Percentiles rank a stretch among this genome's conserved stretches.
These are phyloP conservation scores for Melipona beecheii DNA, from an alignment of 2,888 invertebrate species.

Conservation along the genomic window DNA sequence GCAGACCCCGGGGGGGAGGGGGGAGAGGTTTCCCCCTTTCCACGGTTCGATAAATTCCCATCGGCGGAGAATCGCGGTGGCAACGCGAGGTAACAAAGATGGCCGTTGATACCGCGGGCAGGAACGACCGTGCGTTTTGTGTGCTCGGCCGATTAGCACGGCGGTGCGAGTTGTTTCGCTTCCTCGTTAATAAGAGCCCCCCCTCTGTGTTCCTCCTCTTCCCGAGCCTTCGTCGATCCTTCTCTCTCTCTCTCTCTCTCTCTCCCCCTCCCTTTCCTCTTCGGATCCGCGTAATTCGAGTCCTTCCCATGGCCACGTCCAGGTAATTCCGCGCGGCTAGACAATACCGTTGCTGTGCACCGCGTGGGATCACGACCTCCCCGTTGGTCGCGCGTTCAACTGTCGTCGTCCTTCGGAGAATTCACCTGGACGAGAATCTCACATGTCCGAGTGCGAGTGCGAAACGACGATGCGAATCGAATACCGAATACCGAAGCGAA, in stretches of 20 bases:
- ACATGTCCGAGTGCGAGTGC: too few relatives aligned
- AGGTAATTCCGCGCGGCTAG: conserved; percentile 44
- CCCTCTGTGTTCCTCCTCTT: conserved; percentile 57
- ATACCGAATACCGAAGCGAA: background rate
- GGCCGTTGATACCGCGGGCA: conserved; percentile 71
- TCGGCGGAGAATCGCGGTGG: conserved; percentile 55
- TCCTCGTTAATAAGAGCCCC: conserved; percentile 83
- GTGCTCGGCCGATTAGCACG: conserved; percentile 81
- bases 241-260: conserved; percentile 21
- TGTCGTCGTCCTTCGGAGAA: too few relatives aligned
- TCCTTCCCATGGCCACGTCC: conserved; percentile 66
- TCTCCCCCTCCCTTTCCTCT: conserved; percentile 10
- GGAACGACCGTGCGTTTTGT: conserved; percentile 71
- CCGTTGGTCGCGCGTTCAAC: background rate
- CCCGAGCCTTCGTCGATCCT: conserved; percentile 43
- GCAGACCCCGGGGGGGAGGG: background rate
- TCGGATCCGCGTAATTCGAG: conserved; percentile 53
- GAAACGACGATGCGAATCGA: too few relatives aligned
- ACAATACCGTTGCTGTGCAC: conserved; percentile 72
- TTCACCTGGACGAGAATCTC: too few relatives aligned
- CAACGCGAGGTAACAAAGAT: conserved; percentile 73
- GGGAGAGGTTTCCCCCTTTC: conserved; percentile 5
- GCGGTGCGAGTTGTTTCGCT: conserved; percentile 83
- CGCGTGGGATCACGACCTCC: conserved; percentile 66
- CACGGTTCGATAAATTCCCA: conserved; percentile 69